phyloP scores from a whole-genome alignment of 2,113 vertebrate species.

The Prunella fulvescens region DNA sequence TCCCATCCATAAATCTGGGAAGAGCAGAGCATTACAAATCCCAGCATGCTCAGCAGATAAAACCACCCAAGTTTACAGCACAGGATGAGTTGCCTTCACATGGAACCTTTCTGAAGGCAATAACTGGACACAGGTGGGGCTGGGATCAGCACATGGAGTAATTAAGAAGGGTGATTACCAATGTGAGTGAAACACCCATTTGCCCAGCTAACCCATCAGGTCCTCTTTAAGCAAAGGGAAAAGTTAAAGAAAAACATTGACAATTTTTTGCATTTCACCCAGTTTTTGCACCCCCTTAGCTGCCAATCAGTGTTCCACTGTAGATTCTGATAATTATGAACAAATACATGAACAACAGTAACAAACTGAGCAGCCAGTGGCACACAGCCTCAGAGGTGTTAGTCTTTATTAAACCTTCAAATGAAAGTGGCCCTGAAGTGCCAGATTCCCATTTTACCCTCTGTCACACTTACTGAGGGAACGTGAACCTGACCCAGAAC shows the following conservation, averaged over 20 bases:
- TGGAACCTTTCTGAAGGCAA: neutral
- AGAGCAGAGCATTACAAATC: neutral
- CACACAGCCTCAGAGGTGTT: neutral
- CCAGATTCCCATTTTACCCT: neutral
- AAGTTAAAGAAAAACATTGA: neutral
- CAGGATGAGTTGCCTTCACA: rapidly evolving
- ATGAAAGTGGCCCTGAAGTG: neutral
- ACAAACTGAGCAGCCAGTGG: neutral
- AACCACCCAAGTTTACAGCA: neutral
- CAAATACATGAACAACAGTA: neutral
- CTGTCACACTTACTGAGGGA: neutral
- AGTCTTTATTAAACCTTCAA: neutral
- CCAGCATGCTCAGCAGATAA: neutral
- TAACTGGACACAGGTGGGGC: neutral
- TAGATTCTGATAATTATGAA: neutral
- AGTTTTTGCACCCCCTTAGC: neutral
- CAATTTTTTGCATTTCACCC: neutral
- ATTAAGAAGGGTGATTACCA: neutral
- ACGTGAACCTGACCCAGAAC: neutral
- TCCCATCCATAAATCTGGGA: neutral
- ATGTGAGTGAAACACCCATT: neutral
- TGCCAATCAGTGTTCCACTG: rapidly evolving
- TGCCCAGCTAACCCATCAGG: neutral
- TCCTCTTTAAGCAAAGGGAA: neutral
- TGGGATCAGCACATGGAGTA: neutral